Base-by-base conservation (phyloP, 2,113 vertebrate genomes). In the Myiagra hebetior region DNA sequence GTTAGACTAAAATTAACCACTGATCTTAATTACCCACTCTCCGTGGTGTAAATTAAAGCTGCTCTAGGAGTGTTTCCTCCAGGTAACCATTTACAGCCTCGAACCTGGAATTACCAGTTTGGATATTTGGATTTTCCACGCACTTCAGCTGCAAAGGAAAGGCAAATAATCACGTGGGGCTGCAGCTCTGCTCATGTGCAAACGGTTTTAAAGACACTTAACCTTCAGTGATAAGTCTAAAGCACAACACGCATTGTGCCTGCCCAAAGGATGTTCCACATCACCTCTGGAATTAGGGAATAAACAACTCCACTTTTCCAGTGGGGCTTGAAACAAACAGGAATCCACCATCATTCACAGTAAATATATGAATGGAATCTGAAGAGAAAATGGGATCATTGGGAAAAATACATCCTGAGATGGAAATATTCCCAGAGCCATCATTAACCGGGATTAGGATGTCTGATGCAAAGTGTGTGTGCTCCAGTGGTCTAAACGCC, bases 351-450 rank as follows among this genome's bases (percentile, higher is more conserved):
- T 73, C 77, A 86, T 64, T 85, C 85, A 15, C 73, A 65, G 91
- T 87, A 94, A 96, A 87, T 67, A 83, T 79, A 73, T 39, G 93
- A 77, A 91, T 60, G 22, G 8, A 59, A 90, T 73, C 62, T 28
- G 42, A 89, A 84, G 19, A 80, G 73, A 91, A 83, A 95, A 95
- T 92, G 41, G 57, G 75, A 94, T 92, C 84, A 31, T 62, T 53
- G 53, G 33, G 89, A 93, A 96, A 96, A 97, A 85, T 39, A 73
- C 82, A 89, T 92, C 92, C 88, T 16, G 30, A 47, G 64, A 68
- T 64, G 85, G 92, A 91, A 90, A 62, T 93, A 88, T 93, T 76
- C 92, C 89, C 57, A 52, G 65, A 85, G 88, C 67, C 16, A 11
- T 84, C 86, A 72, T 80, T 90, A 68, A 53, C 79, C n/a, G 11